A percentile compares a stretch with the other conserved stretches of the same genome.
phyloP scores from a whole-genome alignment of 2,113 vertebrate genomes.

The Osmerus mordax region DNA sequence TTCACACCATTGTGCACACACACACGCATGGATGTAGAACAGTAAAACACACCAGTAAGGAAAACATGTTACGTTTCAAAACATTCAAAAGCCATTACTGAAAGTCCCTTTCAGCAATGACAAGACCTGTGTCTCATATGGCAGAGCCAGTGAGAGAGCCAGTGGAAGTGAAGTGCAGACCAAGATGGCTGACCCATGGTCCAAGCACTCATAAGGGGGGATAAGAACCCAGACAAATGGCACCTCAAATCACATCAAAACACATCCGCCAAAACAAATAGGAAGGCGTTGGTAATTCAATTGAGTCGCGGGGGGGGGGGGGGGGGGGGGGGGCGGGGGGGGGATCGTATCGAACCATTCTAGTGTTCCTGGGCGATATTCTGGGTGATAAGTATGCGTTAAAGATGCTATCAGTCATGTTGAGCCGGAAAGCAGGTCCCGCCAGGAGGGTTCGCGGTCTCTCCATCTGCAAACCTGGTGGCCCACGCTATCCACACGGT shows the following conservation, averaged over 20 bases:
- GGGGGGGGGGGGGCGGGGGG: not conserved
- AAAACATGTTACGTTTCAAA: not conserved
- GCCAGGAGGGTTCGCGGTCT: slow-evolving; percentile 58
- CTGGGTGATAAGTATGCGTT: slow-evolving; percentile 50
- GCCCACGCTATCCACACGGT: slow-evolving; percentile 29
- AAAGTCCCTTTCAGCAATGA: slow-evolving; percentile 40
- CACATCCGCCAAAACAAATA: slow-evolving; percentile 24
- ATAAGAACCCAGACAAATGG: slow-evolving; percentile 41
- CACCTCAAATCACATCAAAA: slow-evolving; percentile 45
- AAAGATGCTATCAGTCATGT: slow-evolving; percentile 61
- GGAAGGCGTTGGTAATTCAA: slow-evolving; percentile 29
- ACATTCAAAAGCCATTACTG: not conserved
- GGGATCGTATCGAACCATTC: not conserved
- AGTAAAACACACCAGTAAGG: not conserved
- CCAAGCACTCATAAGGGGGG: slow-evolving; percentile 34
- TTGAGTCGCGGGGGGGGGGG: no score
- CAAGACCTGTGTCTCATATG: slow-evolving; percentile 48
- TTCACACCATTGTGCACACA: not conserved
- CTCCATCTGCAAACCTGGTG: slow-evolving; percentile 50
- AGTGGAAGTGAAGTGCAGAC: slow-evolving; percentile 54
- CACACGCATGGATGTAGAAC: not conserved
- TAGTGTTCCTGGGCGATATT: slow-evolving; percentile 21
- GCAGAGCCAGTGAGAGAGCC: slow-evolving; percentile 36
- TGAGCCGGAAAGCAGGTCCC: slow-evolving; percentile 48
- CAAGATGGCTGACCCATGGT: slow-evolving; percentile 37